A percentile compares a stretch with the other conserved stretches of the same genome.
Evolutionary conservation across 2,113 vertebrate species (phyloP).

Genomic region (Galbula dea): DNA sequence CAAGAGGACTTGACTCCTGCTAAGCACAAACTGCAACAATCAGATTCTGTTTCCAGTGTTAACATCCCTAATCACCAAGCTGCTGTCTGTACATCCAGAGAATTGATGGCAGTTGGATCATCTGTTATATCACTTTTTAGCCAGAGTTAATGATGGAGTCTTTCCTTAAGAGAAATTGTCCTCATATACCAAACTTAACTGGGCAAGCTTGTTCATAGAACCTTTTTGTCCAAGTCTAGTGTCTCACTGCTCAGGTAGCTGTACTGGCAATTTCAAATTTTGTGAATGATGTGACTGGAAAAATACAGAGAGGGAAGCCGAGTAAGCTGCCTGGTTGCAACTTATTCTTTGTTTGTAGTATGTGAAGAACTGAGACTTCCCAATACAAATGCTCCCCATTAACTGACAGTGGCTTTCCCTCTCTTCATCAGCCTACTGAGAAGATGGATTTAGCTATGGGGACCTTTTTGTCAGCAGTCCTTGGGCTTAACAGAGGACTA

Average conservation of each 20-base stretch:
- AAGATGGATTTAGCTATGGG: conserved; percentile 9
- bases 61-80: not conserved
- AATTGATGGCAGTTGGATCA: not conserved
- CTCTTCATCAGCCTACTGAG: not conserved
- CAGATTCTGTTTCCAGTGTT: not conserved
- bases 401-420: not conserved
- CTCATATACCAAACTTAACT: not conserved
- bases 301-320: not conserved
- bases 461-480: not conserved
- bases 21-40: not conserved
- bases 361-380: not conserved
- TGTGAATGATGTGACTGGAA: not conserved
- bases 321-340: not conserved
- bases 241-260: not conserved
- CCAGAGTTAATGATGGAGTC: not conserved
- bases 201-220: not conserved
- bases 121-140: not conserved
- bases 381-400: not conserved
- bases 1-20: not conserved
- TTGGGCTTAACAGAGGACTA: not conserved
- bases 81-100: not conserved
- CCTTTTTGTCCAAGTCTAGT: not conserved
- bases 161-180: not conserved
- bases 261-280: not conserved
- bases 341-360: not conserved